Evolutionary conservation across 2,113 vertebrate genomes (phyloP).

Genomic region (Bettongia penicillata): DNA sequence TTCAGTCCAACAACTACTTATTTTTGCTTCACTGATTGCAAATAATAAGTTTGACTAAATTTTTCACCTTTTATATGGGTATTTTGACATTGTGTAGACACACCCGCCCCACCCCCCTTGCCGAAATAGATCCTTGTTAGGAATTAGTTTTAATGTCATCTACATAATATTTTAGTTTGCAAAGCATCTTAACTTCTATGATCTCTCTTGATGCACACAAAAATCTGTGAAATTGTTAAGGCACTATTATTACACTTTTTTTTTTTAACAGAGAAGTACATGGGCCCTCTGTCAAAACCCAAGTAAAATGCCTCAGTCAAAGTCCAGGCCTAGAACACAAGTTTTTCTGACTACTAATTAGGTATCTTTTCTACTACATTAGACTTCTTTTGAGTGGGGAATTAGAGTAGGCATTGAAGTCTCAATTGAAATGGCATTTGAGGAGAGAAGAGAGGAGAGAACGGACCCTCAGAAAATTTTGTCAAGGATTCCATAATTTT

Average conservation of each 20-base stretch:
- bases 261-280: background rate
- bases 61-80: background rate
- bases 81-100: background rate
- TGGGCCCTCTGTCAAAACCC: background rate
- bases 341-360: background rate
- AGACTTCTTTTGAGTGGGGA: background rate
- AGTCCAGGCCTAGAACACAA: background rate
- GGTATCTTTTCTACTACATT: background rate
- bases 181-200: background rate
- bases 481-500: background rate
- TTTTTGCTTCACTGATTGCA: background rate
- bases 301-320: background rate
- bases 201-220: background rate
- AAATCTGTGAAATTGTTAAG: background rate
- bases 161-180: background rate
- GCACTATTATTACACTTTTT: background rate
- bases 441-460: background rate
- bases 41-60: background rate
- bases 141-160: background rate
- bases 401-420: background rate
- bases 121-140: background rate
- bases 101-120: too few relatives aligned
- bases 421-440: background rate
- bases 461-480: background rate
- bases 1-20: background rate